Evolutionary conservation across 1,140 invertebrate species (phyloP).

Genomic region (Temnothorax nylanderi): DNA sequence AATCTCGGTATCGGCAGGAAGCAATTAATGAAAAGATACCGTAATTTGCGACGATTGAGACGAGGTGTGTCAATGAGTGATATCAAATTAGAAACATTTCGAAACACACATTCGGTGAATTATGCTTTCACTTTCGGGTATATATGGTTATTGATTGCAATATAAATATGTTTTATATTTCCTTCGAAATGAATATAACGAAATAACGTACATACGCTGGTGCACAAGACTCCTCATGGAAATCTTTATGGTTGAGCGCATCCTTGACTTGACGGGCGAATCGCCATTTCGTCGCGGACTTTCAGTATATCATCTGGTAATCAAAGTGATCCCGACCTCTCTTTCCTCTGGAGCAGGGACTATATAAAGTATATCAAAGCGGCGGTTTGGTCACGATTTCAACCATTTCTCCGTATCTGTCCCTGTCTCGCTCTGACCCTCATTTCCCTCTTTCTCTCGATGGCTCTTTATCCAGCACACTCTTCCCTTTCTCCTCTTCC

Average conservation of each 20-base stretch:
- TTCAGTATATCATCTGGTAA: slow-evolving; percentile 80
- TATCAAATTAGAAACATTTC: neutral
- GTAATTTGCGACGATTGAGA: neutral
- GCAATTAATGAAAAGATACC: slow-evolving; percentile 6
- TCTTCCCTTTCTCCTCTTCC: neutral
- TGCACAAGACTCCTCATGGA: slow-evolving; percentile 52
- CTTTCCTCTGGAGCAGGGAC: slow-evolving; percentile 70
- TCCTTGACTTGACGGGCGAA: slow-evolving; percentile 71
- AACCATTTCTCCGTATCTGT: slow-evolving; percentile 66
- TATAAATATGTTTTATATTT: neutral
- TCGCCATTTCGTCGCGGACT: slow-evolving; percentile 74
- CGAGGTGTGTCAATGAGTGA: neutral
- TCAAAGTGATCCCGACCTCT: slow-evolving; percentile 81
- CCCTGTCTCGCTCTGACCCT: slow-evolving; percentile 65
- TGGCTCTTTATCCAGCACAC: slow-evolving; percentile 1
- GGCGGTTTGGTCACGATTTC: slow-evolving; percentile 73
- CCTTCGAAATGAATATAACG: neutral
- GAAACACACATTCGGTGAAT: neutral
- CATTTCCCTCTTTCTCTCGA: slow-evolving; percentile 49
- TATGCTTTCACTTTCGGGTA: neutral
- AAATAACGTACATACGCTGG: slow-evolving; percentile 69
- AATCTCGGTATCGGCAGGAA: slow-evolving; percentile 1
- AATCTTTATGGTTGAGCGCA: slow-evolving; percentile 70
- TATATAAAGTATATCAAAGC: slow-evolving; percentile 84
- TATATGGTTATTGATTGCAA: neutral